Base-by-base conservation (phyloP, 2,797 vertebrate genomes). In the Potorous gilbertii region DNA sequence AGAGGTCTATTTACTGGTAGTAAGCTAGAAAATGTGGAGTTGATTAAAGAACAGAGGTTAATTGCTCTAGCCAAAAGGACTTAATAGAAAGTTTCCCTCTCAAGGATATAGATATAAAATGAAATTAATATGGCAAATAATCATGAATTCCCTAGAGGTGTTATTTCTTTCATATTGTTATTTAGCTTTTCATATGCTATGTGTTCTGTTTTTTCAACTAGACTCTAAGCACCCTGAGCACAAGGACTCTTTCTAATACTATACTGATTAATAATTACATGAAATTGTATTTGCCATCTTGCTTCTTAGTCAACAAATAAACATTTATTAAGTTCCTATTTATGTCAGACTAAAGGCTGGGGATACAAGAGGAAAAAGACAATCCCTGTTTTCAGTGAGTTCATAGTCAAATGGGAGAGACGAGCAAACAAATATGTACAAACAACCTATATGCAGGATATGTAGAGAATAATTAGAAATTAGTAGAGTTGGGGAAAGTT, bases 161-260 rank as follows among this genome's bases (percentile, higher is more conserved):
- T 92, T 92, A 54, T 56, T 90, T 97, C 29, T 52, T 91, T 92
- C 16, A 11, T 90, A 54, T 46, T 95, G 9, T 59, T 52, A 34
- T 52, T 90, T 94, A 50, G 34, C 11, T 93, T 16, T 0, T 3
- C 50, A 31, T 90, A 56, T 34, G 40, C 4, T 4, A 40, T 62
- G 21, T 13, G 55, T 50, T 74, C 81, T 12, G 1, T 54, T 14
- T 94, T n/a, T 89, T 18, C 40, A 54, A 1, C 29, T 56, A 66
- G 34, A 28, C 13, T 56, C 3, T 40, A n/a, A 59, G 6, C 52
- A 28, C 28, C 21, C 59, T n/a, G 9, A 34, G 90, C 27, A 54
- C 40, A 55, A 50, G 5, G 28, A 27, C 46, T 3, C 13, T 91
- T 87, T 90, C 54, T 90, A 90, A 66, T 54, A 54, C 31, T 13